Percentiles rank a stretch among this genome's conserved stretches.
These are phyloP conservation scores for Hedya salicella DNA, from an alignment of 2,888 invertebrate species.

Conservation along the genomic window DNA sequence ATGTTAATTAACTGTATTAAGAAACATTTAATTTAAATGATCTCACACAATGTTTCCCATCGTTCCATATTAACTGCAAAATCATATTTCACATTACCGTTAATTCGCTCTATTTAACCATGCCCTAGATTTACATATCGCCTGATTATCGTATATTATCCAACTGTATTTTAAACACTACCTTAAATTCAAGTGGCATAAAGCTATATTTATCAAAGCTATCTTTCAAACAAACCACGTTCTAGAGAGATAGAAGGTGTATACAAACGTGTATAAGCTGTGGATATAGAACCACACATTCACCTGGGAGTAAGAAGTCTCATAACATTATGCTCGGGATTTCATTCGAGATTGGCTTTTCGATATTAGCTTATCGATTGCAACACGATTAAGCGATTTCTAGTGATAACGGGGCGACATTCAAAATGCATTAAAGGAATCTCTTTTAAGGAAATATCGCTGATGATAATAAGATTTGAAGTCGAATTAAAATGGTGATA, in stretches of 20 bases:
- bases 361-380: background rate
- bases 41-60: too few relatives aligned
- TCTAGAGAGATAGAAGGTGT: background rate
- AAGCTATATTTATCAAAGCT: background rate
- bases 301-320: constrained; percentile 25
- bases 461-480: too few relatives aligned
- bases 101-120: constrained; percentile 16
- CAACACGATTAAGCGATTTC: background rate
- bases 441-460: too few relatives aligned
- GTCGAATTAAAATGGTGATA: too few relatives aligned
- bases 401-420: background rate
- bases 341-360: background rate
- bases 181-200: background rate
- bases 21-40: too few relatives aligned
- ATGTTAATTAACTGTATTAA: too few relatives aligned
- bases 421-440: background rate
- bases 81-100: background rate
- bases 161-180: background rate
- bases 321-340: constrained; percentile 16
- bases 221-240: too few relatives aligned
- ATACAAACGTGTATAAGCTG: too few relatives aligned
- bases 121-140: constrained; percentile 33
- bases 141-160: constrained; percentile 5
- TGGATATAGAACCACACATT: background rate
- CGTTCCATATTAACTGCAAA: background rate